Conservation (phyloP, 2,888 invertebrate genomes). For the Chironomus tentans region DNA sequence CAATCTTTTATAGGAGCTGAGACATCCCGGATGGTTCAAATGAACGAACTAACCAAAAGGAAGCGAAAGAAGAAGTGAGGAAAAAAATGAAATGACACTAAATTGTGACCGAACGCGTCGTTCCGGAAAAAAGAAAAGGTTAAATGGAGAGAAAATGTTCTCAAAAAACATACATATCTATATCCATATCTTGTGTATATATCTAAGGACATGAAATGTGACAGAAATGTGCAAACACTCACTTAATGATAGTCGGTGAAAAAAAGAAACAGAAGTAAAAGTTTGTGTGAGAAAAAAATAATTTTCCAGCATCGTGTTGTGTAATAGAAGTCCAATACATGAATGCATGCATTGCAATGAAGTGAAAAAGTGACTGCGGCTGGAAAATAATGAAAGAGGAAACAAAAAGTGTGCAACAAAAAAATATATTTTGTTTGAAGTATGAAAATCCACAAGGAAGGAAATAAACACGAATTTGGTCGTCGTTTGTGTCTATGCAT, state of each 20-base stretch:
- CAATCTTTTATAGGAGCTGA: background rate
- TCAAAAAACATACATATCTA: background rate
- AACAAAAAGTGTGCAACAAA: background rate
- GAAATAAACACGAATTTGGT: background rate
- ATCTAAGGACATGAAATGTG: constrained; percentile 3
- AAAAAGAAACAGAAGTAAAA: background rate
- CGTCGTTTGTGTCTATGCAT: constrained; percentile 16
- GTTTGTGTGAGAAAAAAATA: no score
- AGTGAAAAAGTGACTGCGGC: background rate
- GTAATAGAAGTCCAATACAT: background rate
- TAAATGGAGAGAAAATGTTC: constrained; percentile 15
- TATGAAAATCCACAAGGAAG: background rate
- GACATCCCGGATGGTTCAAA: no score
- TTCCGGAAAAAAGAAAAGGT: constrained; percentile 14
- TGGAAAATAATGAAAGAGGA: background rate
- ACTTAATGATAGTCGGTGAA: background rate
- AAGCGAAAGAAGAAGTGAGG: background rate
- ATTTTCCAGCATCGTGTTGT: no score
- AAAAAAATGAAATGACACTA: background rate
- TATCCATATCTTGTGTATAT: background rate
- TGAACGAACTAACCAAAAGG: background rate
- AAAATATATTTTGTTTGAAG: background rate
- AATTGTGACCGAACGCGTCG: background rate
- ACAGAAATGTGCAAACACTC: constrained; percentile 3
- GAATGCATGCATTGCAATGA: background rate